Evolutionary conservation across 2,888 invertebrate species (phyloP), one percentile per base, ranked within the genome.

Genomic region (Phlogophora meticulosa): DNA sequence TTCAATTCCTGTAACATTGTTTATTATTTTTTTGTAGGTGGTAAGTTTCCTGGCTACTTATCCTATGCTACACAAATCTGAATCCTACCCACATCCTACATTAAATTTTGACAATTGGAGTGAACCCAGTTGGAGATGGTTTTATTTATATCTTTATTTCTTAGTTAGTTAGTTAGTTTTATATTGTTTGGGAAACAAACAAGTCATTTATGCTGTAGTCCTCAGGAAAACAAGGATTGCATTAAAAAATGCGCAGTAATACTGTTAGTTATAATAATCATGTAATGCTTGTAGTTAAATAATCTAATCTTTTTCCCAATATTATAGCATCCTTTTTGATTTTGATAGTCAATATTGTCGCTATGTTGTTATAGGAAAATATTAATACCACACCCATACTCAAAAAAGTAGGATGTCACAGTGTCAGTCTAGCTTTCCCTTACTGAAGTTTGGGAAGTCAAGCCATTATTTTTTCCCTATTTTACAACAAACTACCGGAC

Each of bases 11-110:
- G 75, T 69, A 81, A 80, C 57, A 77, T 78, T 57, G 40, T 51
- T 86, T 42, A 4, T 20, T n/a, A 10, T 28, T 89, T 90, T 81
- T 83, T 91, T 88, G 34, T 93, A 94, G 93, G 82, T 85, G 92
- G 94, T 94, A 94, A 94, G 93, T 92, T 88, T 66, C 76, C 81
- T 77, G 81, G 75, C 79, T 78, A n/a, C 78, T 78, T 73, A 55
- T 34, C 34, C 13, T 59, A 20, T 46, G 64, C 59, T 53, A 51
- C 36, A 51, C 7, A 20, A 15, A 15, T 22, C 69, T 60, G 51
- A 42, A 53, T 56, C 58, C 63, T 45, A 51, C 36, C 49, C 43
- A 22, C 22, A 20, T 56, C 43, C 51, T 66, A 73, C 72, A 78
- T 65, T 67, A 72, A 77, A 69, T 69, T 80, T 81, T 80, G 76